Evolutionary conservation across 2,797 vertebrate species (phyloP).

Genomic region (Paguma larvata): DNA sequence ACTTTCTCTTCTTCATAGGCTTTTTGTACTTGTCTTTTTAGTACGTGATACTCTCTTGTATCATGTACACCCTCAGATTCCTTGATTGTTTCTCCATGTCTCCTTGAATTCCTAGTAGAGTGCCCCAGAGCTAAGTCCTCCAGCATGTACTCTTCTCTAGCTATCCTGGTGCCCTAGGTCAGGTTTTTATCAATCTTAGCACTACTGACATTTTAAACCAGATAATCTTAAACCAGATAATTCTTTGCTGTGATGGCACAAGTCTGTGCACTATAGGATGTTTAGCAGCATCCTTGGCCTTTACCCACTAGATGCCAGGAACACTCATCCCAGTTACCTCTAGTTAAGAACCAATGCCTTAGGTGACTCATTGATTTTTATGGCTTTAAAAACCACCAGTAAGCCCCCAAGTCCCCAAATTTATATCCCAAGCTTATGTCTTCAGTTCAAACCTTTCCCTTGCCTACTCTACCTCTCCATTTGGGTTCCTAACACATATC

Average conservation of each 20-base stretch:
- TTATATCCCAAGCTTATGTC: not conserved
- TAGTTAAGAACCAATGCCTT: not conserved
- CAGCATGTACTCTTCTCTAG: not conserved
- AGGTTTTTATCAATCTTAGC: not conserved
- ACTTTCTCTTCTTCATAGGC: not conserved
- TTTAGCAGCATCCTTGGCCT: not conserved
- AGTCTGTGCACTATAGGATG: not conserved
- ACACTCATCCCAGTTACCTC: not conserved
- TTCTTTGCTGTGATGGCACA: not conserved
- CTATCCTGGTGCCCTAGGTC: not conserved
- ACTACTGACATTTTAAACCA: not conserved
- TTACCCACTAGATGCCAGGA: not conserved
- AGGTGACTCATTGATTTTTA: not conserved
- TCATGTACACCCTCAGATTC: not conserved
- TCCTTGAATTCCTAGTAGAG: not conserved
- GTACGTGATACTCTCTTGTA: not conserved
- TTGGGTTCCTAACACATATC: not conserved
- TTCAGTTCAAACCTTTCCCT: not conserved
- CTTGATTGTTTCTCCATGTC: not conserved
- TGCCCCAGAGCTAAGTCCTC: not conserved
- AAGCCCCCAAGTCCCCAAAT: not conserved
- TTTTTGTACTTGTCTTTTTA: not conserved
- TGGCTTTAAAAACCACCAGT: not conserved
- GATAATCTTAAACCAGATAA: not conserved
- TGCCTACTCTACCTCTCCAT: not conserved